Evolutionary conservation across 2,797 vertebrate species (phyloP), one percentile per base, ranked within the genome.

Genomic region (Hybognathus amarus): DNA sequence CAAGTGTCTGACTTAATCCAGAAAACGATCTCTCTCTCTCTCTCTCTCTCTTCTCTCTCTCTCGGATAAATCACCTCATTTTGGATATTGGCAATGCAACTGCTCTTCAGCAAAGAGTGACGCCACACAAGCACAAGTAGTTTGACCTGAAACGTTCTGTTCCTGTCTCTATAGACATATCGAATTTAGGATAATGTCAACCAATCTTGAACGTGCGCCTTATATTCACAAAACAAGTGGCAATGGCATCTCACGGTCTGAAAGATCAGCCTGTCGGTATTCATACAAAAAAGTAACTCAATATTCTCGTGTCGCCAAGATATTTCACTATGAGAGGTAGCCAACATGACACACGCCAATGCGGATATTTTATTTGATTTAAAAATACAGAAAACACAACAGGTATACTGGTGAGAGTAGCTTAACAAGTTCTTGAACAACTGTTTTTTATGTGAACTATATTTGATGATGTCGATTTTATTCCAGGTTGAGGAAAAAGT

Each of bases 151-250:
- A 81, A 63, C 38, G 27, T 15, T n/a, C 38, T 59, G 36, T 38
- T n/a, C n/a, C 52, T 6, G 38, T 47, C 56, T 36, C 22, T 20
- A 64, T 38, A n/a, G n/a, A 18, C 33, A 71, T 66, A 64, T 64
- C 1, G 2, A 82, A 82, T n/a, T n/a, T n/a, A n/a, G n/a, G n/a
- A n/a, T n/a, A n/a, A 82, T 74, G 79, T 74, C 80, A 82, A 15
- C 13, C 33, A 17, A 61, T 47, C 40, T 50, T 24, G 10, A 73
- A 73, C n/a, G 38, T 22, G 6, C 79, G 5, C 20, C 20, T 47
- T 27, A 63, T 50, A 64, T 81, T 40, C 74, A 64, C 9, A 64
- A 64, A n/a, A 22, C 69, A 13, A 38, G 40, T 12, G 13, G 70
- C 80, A 74, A n/a, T n/a, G n/a, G n/a, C n/a, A n/a, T n/a, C n/a